Conservation (phyloP, 2,888 invertebrate species). For the Timandra comae region DNA sequence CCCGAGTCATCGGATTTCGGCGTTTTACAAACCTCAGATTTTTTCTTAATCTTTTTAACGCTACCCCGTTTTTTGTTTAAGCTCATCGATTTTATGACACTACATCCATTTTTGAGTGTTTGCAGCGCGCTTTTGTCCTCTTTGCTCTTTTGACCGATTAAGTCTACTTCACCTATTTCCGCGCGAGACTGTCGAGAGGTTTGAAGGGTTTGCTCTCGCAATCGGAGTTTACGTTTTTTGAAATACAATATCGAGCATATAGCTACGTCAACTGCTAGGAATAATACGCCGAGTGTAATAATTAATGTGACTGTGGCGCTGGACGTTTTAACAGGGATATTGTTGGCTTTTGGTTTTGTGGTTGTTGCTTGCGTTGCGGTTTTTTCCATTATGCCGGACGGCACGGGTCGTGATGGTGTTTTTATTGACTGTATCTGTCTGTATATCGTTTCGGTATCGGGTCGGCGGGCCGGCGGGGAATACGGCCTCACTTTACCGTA, state of each 20-base stretch:
- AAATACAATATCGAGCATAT: slow-evolving; percentile 82
- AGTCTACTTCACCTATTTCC: slow-evolving; percentile 66
- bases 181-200: slow-evolving; percentile 67
- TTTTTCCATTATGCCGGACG: slow-evolving; percentile 53
- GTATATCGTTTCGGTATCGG: slow-evolving; percentile 50
- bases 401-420: slow-evolving; percentile 46
- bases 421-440: slow-evolving; percentile 60
- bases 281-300: slow-evolving; percentile 80
- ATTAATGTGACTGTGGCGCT: slow-evolving; percentile 79
- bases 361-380: slow-evolving; percentile 34
- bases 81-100: slow-evolving; percentile 76
- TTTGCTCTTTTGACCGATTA: slow-evolving; percentile 66
- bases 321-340: slow-evolving; percentile 69
- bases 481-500: slow-evolving; percentile 49
- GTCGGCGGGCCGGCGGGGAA: slow-evolving; percentile 34
- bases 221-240: slow-evolving; percentile 77
- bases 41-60: slow-evolving; percentile 66
- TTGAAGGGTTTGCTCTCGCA: slow-evolving; percentile 64
- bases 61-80: slow-evolving; percentile 68
- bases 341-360: slow-evolving; percentile 34
- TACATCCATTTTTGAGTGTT: slow-evolving; percentile 74
- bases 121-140: slow-evolving; percentile 63
- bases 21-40: slow-evolving; percentile 74
- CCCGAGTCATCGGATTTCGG: slow-evolving; percentile 74
- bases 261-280: slow-evolving; percentile 84